Base-by-base conservation (phyloP, 2,888 invertebrate species). In the Drosophila paramelanica region DNA sequence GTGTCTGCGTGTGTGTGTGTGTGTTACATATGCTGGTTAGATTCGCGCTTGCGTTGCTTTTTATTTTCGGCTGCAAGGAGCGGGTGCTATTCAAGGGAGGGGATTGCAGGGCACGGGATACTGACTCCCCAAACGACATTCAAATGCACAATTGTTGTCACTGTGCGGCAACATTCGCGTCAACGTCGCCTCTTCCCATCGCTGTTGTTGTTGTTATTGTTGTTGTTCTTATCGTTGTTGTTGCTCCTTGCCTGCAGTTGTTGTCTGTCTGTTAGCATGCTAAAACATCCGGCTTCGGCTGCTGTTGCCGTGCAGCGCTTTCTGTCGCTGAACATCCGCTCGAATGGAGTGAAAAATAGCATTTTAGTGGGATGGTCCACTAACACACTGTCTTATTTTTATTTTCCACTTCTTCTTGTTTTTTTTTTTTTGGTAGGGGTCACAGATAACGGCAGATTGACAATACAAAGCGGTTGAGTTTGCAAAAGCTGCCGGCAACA, bases 121-220 rank as follows among this genome's bases (percentile, higher is more conserved):
- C 43, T 42, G 49, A 42, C 52, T 69, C 66, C 77, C 81, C 67
- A 69, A 79, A 67, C 60, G 87, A 78, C 85, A 87, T 79, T 84
- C 85, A 87, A 78, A 87, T 87, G 85, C 80, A 84, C 85, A 84
- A 87, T 84, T 84, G 87, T 84, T 87, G 83, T 84, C 85, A 76
- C 79, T 77, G 64, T 55, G 67, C 81, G 66, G 64, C 80, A 58
- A 67, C 67, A 65, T 56, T 62, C 43, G 60, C 66, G 43, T 57
- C 25, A 46, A 33, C 79, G 47, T 59, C n/a, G 51, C 42, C 59
- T 62, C 4, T 65, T 36, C 43, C 56, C 46, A 47, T 67, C 72
- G 59, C 55, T 45, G 41, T 46, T 64, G 56, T 23, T 64, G 56
- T 23, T 17, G 17, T 17, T 17, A 0, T 25, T 64, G 62, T 46